Evolutionary conservation across 2,797 vertebrate species (phyloP), one percentile per base, ranked within the genome.

Genomic region (Intellagama lesueurii): DNA sequence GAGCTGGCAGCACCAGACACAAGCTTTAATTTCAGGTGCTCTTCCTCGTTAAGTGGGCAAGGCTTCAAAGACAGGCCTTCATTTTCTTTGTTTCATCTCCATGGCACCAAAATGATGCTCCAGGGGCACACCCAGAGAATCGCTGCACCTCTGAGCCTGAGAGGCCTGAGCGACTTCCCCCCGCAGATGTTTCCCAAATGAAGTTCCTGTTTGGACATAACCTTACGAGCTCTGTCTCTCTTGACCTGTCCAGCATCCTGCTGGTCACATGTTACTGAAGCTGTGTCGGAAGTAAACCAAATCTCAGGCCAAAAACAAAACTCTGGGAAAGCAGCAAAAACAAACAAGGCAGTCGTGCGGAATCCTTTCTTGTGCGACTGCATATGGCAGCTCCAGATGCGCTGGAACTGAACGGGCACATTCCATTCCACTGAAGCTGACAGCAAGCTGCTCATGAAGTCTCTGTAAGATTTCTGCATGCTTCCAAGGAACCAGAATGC

Each of bases 341-440:
- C 77, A 52, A 81, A 81, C 77, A 3, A 66, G n/a, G 78, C 83
- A 30, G 69, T 4, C 32, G 24, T 81, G 78, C 6, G 7, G 44
- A 75, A 86, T 66, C 4, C 83, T 24, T 32, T 16, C 52, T 5
- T 6, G 24, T 3, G 32, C 5, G 16, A n/a, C 16, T 28, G 2
- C 75, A 79, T 9, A 3, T 24, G 35, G 81, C 30, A 28, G 52
- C 81, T 80, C 89, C 86, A 87, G 85, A 87, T 84, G 85, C 16
- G 68, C 68, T 90, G 89, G 85, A 87, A 87, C 7, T 0, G 47
- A 35, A 47, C 52, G 32, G 19, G 40, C 11, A 1, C 89, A 66
- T 89, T 86, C 88, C 88, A 68, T 81, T 76, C 83, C 40, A 32
- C 83, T 81, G 83, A 89, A 83, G 73, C 80, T 3, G 28, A 47